Evolutionary conservation across 2,888 invertebrate genomes (phyloP), one percentile per base, ranked within the genome.

Genomic region (Andrena praecox): DNA sequence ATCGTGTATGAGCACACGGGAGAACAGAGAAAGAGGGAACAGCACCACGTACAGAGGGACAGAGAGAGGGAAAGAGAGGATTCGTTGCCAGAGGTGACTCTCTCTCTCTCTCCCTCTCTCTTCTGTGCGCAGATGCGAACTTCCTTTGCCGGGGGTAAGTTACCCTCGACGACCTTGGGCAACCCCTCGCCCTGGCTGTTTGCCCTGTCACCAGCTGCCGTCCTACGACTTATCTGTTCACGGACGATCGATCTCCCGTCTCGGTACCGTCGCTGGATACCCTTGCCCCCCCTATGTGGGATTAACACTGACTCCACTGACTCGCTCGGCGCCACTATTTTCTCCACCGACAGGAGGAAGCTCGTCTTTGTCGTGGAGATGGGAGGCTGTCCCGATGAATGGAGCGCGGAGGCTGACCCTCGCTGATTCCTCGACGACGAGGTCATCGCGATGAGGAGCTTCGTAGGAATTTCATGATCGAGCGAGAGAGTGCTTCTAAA

Each of bases 101-200:
- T 63, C 67, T 82, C 69, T 79, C 77, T 67, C 59, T 75, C 60
- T 42, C 42, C 12, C 42, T 63, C 67, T 82, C 69, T 79, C 77
- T 67, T 50, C 77, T 60, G 70, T 88, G 91, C 91, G 91, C 89
- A 89, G 89, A 89, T 87, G 91, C 90, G 80, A 83, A 74, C 82
- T 85, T 75, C 79, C 84, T 85, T 78, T 76, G 77, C 82, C 85
- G 88, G 89, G 90, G 90, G 91, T 91, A 88, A 89, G 84, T 84
- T 90, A 90, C 89, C 90, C 89, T 88, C 87, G 82, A 77, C 86
- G 90, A 90, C 91, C 91, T 90, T 91, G 90, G 81, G 74, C 89
- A 83, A 87, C 89, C 90, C 85, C 85, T 88, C 83, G 80, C 54
- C 50, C 72, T 81, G 86, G 83, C 86, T 88, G 72, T 84, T 86